Conservation (phyloP, 2,888 invertebrate species). For the Napeogenes inachia region DNA sequence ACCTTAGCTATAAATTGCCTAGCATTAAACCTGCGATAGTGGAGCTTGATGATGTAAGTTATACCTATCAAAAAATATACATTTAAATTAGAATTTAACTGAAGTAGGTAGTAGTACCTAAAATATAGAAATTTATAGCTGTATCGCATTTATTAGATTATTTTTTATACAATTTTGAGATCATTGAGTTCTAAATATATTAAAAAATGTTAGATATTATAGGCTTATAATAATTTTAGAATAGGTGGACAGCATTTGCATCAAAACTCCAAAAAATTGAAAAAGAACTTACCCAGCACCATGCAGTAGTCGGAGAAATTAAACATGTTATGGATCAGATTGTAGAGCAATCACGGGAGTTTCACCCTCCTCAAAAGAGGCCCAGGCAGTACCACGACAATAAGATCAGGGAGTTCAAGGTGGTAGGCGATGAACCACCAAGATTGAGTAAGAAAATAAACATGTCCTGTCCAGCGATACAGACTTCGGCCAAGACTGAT, state of each 20-base stretch:
- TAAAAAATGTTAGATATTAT: not conserved
- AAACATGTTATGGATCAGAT: constrained; percentile 79
- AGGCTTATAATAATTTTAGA: constrained; percentile 58
- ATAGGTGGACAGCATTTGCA: constrained; percentile 84
- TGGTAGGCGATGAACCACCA: constrained; percentile 61
- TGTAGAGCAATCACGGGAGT: constrained; percentile 51
- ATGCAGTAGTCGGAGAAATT: constrained; percentile 81
- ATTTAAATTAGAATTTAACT: too few species aligned
- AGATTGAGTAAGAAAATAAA: constrained; percentile 55
- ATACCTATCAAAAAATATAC: too few species aligned
- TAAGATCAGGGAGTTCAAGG: constrained; percentile 52
- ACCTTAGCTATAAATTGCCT: constrained; percentile 78
- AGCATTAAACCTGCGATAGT: constrained; percentile 74
- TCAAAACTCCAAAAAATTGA: constrained; percentile 82
- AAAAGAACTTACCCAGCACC: constrained; percentile 80
- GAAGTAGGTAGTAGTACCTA: constrained; percentile 66
- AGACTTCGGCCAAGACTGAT: constrained; percentile 79
- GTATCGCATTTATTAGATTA: too few species aligned
- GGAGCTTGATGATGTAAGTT: constrained; percentile 62
- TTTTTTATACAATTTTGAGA: not conserved
- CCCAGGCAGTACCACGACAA: constrained; percentile 31
- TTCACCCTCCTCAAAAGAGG: constrained; percentile 33
- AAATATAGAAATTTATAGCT: not conserved
- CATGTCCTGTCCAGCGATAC: constrained; percentile 73
- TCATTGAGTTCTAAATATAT: not conserved